Percentiles rank a stretch among this genome's conserved stretches.
phyloP scores from a whole-genome alignment of 2,113 vertebrate species.

The Aegypius monachus region DNA sequence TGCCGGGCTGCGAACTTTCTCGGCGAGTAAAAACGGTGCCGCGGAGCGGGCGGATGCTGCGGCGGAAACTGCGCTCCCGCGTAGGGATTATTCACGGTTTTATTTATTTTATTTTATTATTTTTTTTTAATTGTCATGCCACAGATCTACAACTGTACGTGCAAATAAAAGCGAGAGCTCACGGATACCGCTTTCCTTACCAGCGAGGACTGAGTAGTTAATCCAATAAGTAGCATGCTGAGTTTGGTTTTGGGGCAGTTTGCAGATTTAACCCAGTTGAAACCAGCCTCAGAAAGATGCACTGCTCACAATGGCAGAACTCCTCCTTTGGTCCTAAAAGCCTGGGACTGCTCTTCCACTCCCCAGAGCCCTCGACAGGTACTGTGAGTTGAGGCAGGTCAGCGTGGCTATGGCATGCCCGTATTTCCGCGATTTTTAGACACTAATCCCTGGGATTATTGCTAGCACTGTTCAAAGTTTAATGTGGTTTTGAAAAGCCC shows the following conservation, averaged over 20 bases:
- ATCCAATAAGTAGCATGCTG: conserved; percentile 35
- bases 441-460: neutral
- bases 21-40: neutral
- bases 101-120: neutral
- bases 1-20: neutral
- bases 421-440: neutral
- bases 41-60: conserved; percentile 13
- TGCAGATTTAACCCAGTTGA: neutral
- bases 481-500: neutral
- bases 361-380: neutral
- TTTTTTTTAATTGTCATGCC: neutral
- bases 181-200: conserved; percentile 15
- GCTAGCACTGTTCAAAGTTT: neutral
- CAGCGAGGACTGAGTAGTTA: conserved; percentile 41
- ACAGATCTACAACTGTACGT: conserved; percentile 20
- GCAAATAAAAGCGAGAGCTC: conserved; percentile 37
- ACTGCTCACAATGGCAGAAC: neutral
- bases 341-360: neutral
- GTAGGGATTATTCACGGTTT: neutral
- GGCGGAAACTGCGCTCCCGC: conserved; percentile 25
- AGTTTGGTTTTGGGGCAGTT: neutral
- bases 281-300: neutral
- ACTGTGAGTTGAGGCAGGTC: neutral
- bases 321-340: neutral
- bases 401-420: neutral